phyloP scores from a whole-genome alignment of 1,140 invertebrate species.

The Pseudobourletiella spinata region DNA sequence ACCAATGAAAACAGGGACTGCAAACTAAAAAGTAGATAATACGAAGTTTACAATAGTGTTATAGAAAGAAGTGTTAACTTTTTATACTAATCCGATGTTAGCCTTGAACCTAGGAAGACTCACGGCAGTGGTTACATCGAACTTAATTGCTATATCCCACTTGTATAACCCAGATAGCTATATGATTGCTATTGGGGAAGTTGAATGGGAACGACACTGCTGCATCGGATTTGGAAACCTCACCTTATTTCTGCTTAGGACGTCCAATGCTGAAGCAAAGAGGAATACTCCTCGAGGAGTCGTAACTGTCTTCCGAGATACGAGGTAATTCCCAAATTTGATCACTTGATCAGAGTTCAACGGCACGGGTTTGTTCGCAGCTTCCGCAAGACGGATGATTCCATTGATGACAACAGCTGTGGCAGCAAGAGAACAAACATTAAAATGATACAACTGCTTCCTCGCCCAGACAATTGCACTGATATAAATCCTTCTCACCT shows the following conservation, averaged over 20 bases:
- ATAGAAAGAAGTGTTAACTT: too few species aligned
- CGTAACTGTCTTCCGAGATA: conserved; percentile 81
- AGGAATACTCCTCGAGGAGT: conserved; percentile 68
- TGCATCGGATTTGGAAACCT: background rate
- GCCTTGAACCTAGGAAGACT: too few species aligned
- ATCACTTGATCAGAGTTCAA: conserved; percentile 66
- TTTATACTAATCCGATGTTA: too few species aligned
- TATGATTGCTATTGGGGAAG: conserved; percentile 10
- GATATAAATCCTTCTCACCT: conserved; percentile 33
- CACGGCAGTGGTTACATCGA: too few species aligned
- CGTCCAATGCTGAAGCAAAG: conserved; percentile 66
- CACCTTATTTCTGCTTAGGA: conserved; percentile 57
- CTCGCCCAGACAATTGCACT: background rate
- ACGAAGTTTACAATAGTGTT: too few species aligned
- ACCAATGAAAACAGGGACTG: conserved; percentile 65
- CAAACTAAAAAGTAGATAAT: too few species aligned
- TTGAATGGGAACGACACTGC: conserved; percentile 11
- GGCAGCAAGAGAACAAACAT: too few species aligned
- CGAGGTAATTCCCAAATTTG: conserved; percentile 85
- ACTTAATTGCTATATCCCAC: conserved; percentile 19
- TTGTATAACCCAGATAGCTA: conserved; percentile 15
- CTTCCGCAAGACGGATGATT: conserved; percentile 59
- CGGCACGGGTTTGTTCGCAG: conserved; percentile 59
- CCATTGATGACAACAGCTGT: conserved; percentile 62
- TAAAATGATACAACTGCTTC: background rate